Evolutionary conservation across 2,113 vertebrate species (phyloP), one percentile per base, ranked within the genome.

Genomic region (Ophiodon elongatus): DNA sequence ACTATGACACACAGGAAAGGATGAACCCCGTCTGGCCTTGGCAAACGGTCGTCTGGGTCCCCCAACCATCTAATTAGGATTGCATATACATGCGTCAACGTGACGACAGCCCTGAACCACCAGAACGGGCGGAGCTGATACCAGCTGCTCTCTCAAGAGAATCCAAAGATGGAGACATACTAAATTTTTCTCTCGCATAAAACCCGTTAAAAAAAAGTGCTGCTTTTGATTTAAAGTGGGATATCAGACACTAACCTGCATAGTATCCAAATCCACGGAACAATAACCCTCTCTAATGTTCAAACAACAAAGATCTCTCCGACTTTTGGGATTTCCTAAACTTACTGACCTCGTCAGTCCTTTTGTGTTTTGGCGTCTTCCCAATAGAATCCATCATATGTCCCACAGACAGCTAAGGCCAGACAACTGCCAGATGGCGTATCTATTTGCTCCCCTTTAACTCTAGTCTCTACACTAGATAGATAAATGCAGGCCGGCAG

Each of bases 371-470:
- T 86, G 72, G 84, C 73, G 6, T 87, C 87, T 84, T 85, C 79
- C 86, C 52, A 57, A 50, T 82, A 85, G 85, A 92, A 93, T 92
- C 87, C 88, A 87, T 94, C 90, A 93, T 83, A 73, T 82, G 83
- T 83, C 91, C 87, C 84, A 72, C 88, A 93, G 90, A 93, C 89
- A 78, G 85, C 85, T 77, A 52, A 76, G 87, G 89, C 92, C 87
- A 93, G 92, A 93, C 90, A 82, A 84, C 85, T 72, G 82, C 91
- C 93, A 94, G 90, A 93, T 93, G 93, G 90, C 17, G 27, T 76
- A 90, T 91, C 88, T 93, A 93, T 93, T 91, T 93, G 82, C 84
- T 89, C 54, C 84, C 87, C 87, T 92, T 88, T 90, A 85, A 85
- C 82, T 84, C 39, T 17, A 59, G 75, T 68, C 86, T 80, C 50